These are phyloP conservation scores for Cynocephalus volans DNA, from an alignment of 2,113 vertebrate genomes.

Conservation along the genomic window DNA sequence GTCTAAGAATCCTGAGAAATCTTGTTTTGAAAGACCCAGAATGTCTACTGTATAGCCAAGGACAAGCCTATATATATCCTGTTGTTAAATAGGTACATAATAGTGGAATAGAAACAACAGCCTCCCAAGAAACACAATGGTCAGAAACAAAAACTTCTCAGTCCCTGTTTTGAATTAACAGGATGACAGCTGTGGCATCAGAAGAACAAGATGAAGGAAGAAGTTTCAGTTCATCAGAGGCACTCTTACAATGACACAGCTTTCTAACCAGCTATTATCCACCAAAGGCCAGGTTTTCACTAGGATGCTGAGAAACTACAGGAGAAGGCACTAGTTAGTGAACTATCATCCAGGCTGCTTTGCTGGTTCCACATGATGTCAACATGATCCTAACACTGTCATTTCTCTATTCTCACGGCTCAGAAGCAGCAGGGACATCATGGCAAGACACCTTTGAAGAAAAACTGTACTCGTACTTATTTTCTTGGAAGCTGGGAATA, in stretches of 20 bases:
- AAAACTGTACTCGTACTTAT: conserved; percentile 31
- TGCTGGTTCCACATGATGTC: not conserved
- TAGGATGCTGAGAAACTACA: not conserved
- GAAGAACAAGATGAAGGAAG: not conserved
- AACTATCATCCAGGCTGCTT: not conserved
- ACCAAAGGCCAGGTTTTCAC: not conserved
- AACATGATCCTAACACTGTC: not conserved
- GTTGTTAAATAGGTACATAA: not conserved
- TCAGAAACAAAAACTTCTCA: not conserved
- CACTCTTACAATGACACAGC: not conserved
- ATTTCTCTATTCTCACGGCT: not conserved
- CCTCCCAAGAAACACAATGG: not conserved
- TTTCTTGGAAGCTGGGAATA: not conserved
- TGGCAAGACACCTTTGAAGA: not conserved
- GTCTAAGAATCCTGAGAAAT: not conserved
- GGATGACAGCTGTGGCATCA: not conserved
- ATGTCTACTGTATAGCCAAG: not conserved
- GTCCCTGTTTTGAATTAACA: not conserved
- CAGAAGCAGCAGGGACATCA: conserved; percentile 18
- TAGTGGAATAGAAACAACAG: not conserved
- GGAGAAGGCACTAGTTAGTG: not conserved
- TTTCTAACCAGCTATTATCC: not conserved
- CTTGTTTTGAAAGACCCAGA: not conserved
- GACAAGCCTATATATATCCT: not conserved
- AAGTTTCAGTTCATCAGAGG: not conserved